Percentiles rank a stretch among this genome's conserved stretches.
These are phyloP conservation scores for Muscicapa striata DNA, from an alignment of 2,797 vertebrate genomes.

Conservation along the genomic window DNA sequence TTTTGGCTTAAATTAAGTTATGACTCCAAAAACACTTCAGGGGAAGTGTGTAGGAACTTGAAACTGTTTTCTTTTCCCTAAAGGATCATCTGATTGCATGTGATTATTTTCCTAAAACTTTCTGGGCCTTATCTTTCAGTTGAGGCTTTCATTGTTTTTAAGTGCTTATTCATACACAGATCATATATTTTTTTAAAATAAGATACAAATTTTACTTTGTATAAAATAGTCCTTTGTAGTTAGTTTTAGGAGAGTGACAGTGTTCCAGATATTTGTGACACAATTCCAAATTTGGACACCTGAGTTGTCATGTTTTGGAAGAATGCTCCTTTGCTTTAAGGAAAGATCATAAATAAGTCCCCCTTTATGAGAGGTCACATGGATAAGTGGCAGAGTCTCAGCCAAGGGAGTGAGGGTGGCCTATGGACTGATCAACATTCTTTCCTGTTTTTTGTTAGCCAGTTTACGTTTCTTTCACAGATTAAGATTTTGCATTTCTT, in stretches of 20 bases:
- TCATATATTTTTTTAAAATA: background rate
- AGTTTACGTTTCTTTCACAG: background rate
- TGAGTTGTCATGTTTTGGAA: slow-evolving; percentile 28
- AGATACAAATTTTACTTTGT: background rate
- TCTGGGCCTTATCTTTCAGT: background rate
- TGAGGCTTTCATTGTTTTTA: background rate
- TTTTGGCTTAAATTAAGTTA: background rate
- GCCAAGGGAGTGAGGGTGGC: background rate
- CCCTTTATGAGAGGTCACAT: background rate
- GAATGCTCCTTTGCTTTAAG: background rate
- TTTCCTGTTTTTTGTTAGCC: background rate
- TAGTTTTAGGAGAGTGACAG: background rate
- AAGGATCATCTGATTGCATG: background rate
- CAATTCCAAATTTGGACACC: slow-evolving; percentile 46
- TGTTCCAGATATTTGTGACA: background rate
- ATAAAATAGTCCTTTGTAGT: slow-evolving; percentile 32
- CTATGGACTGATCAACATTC: background rate
- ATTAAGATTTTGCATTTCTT: background rate
- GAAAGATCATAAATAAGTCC: background rate
- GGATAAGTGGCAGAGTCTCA: background rate
- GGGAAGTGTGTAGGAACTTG: background rate
- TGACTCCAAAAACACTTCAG: background rate
- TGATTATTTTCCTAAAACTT: background rate
- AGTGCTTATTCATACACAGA: background rate
- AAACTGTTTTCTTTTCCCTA: background rate